Evolutionary conservation across 2,113 vertebrate genomes (phyloP).

Genomic region (Apistogramma diplotaenia): DNA sequence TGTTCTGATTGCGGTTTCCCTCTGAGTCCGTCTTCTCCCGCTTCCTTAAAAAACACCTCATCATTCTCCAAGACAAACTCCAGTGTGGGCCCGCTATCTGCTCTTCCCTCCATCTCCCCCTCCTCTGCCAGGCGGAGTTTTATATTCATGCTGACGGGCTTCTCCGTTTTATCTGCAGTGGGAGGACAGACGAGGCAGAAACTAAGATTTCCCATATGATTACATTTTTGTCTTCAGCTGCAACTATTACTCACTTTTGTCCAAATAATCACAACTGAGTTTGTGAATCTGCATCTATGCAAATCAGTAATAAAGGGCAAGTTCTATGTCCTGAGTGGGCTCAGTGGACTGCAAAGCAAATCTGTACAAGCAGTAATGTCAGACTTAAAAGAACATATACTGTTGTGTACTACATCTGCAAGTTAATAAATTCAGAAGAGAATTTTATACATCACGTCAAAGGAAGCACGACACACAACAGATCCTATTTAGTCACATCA

Average conservation of each 20-base stretch:
- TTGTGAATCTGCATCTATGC: not conserved
- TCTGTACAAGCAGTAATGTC: not conserved
- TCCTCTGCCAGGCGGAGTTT: constrained; percentile 75
- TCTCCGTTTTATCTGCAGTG: constrained; percentile 66
- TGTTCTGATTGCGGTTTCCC: not conserved
- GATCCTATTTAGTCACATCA: not conserved
- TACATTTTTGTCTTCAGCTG: not conserved
- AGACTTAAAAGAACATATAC: not conserved
- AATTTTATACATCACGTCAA: not conserved
- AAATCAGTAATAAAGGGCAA: not conserved
- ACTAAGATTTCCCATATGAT: not conserved
- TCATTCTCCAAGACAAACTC: constrained; percentile 71
- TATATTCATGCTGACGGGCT: constrained; percentile 69
- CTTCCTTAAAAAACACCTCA: constrained; percentile 39
- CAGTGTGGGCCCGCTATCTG: constrained; percentile 53
- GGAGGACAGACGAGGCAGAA: not conserved
- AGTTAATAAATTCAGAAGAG: no score
- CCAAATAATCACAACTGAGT: not conserved
- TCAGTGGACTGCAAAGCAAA: no score
- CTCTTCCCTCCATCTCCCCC: constrained; percentile 49
- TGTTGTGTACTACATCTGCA: not conserved
- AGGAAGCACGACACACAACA: not conserved
- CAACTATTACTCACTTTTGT: not conserved
- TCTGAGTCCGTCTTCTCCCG: constrained; percentile 7
- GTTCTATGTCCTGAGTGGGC: not conserved